phyloP scores from a whole-genome alignment of 2,797 vertebrate species.

The Notoglanidium macrostoma region DNA sequence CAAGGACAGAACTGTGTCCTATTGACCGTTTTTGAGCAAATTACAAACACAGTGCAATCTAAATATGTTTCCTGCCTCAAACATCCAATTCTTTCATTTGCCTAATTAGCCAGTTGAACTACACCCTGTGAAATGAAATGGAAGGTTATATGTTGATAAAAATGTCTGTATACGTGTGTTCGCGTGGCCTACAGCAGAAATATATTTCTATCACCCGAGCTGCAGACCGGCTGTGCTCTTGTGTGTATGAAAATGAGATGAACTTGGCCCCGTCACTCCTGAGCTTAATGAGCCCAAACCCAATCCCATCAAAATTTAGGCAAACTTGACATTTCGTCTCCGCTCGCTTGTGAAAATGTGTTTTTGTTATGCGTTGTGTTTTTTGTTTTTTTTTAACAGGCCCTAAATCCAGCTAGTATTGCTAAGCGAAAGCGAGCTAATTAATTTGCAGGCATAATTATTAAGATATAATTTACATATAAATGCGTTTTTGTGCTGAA shows the following conservation, averaged over 20 bases:
- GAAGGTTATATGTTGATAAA: slow-evolving; percentile 47
- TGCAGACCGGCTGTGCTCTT: slow-evolving; percentile 63
- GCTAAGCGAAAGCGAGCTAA: slow-evolving; percentile 63
- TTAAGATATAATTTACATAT: slow-evolving; percentile 90
- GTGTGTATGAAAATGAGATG: slow-evolving; percentile 59
- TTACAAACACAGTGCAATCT: slow-evolving; percentile 8
- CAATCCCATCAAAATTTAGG: slow-evolving; percentile 67
- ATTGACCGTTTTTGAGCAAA: background rate
- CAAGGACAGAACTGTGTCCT: background rate
- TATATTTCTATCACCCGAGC: slow-evolving; percentile 81
- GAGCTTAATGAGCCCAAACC: slow-evolving; percentile 67
- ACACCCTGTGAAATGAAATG: slow-evolving; percentile 19
- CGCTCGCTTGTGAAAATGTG: slow-evolving; percentile 56
- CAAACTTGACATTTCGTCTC: slow-evolving; percentile 74
- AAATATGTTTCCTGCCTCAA: slow-evolving; percentile 21
- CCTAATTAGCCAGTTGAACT: slow-evolving; percentile 29
- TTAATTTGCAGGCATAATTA: slow-evolving; percentile 82
- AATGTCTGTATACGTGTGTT: slow-evolving; percentile 1
- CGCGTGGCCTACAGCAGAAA: slow-evolving; percentile 74
- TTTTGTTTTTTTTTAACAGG: slow-evolving; percentile 63
- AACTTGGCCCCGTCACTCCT: slow-evolving; percentile 55
- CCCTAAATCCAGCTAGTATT: slow-evolving; percentile 61
- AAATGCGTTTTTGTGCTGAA: slow-evolving; percentile 81
- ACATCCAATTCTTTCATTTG: slow-evolving; percentile 3
- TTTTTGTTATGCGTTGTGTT: slow-evolving; percentile 54